phyloP scores from a whole-genome alignment of 2,797 vertebrate species.

The Tiaroga cobitis region DNA sequence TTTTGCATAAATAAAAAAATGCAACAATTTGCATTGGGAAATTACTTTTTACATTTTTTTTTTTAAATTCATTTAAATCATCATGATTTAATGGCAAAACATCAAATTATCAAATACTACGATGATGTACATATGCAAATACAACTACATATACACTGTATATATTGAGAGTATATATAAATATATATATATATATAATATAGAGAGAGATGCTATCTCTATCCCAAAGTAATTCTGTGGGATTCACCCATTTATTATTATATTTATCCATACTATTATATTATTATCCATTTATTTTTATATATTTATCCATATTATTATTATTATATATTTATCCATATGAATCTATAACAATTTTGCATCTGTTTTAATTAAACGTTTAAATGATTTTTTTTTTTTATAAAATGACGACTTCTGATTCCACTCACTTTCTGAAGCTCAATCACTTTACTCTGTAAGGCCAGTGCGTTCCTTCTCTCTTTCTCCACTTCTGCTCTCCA shows the following conservation, averaged over 20 bases:
- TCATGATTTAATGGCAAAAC: too few species aligned
- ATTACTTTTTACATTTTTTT: neutral
- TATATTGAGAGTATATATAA: too few species aligned
- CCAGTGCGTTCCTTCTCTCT: constrained; percentile 63
- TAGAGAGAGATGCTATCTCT: too few species aligned
- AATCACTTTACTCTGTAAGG: constrained; percentile 69
- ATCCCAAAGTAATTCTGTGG: too few species aligned
- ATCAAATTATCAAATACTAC: too few species aligned
- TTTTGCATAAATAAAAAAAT: neutral
- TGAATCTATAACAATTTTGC: neutral
- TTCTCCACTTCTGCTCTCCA: constrained; percentile 61
- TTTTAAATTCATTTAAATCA: too few species aligned
- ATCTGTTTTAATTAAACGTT: neutral
- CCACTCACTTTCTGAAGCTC: constrained; percentile 77
- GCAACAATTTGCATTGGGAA: neutral
- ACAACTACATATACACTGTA: too few species aligned
- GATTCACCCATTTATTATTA: too few species aligned
- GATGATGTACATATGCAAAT: too few species aligned
- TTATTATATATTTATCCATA: neutral
- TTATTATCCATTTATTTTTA: neutral
- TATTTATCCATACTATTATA: too few species aligned
- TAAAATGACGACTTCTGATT: neutral
- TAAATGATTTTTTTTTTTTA: too few species aligned
- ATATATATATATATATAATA: too few species aligned
- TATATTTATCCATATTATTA: neutral